Evolutionary conservation across 1,140 invertebrate species (phyloP).

Genomic region (Cryptotermes secundus): DNA sequence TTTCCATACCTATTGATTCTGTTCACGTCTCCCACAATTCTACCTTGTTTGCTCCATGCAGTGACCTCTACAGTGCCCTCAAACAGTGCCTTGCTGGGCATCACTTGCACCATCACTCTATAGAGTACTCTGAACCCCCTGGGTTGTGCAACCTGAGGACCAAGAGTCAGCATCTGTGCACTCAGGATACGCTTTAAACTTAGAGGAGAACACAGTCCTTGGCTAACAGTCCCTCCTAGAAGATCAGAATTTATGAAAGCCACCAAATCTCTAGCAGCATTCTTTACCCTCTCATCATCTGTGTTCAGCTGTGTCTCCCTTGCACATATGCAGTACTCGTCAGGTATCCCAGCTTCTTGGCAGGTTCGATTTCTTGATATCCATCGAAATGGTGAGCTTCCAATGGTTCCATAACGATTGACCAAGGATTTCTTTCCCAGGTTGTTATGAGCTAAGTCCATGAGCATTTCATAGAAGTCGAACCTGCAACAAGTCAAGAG

Average conservation of each 20-base stretch:
- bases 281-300: conserved; percentile 31
- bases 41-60: conserved; percentile 39
- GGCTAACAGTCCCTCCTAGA: neutral
- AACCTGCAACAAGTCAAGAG: conserved; percentile 45
- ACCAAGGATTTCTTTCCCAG: conserved; percentile 19
- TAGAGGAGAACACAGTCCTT: conserved; percentile 37
- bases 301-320: conserved; percentile 36
- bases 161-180: conserved; percentile 32
- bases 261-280: conserved; percentile 33
- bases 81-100: conserved; percentile 43
- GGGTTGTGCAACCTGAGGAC: neutral
- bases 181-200: conserved; percentile 41
- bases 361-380: conserved; percentile 50
- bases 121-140: conserved; percentile 37
- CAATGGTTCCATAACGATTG: conserved; percentile 33
- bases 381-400: conserved; percentile 41
- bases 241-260: conserved; percentile 34
- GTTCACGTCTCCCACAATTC: conserved; percentile 41
- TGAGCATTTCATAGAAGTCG: conserved; percentile 49
- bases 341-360: conserved; percentile 48
- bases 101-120: conserved; percentile 42
- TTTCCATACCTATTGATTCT: conserved; percentile 43
- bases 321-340: conserved; percentile 53
- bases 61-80: conserved; percentile 42
- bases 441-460: conserved; percentile 41